Percentiles rank a stretch among this genome's conserved stretches.
These are phyloP conservation scores for Phaethon lepturus DNA, from an alignment of 2,113 vertebrate genomes.

Conservation along the genomic window DNA sequence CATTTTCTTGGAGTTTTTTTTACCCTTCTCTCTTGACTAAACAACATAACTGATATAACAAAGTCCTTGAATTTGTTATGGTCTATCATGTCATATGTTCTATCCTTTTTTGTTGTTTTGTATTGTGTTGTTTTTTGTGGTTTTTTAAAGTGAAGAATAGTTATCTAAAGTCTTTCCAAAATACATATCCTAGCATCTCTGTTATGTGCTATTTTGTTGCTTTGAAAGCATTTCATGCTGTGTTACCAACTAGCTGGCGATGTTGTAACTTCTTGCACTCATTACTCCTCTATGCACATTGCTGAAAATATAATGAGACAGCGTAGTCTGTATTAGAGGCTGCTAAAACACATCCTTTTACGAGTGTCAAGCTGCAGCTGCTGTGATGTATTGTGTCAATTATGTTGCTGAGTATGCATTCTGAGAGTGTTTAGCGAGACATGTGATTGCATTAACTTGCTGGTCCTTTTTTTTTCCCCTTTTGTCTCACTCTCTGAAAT, in stretches of 20 bases:
- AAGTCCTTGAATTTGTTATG: background rate
- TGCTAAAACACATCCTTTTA: background rate
- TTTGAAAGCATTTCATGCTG: background rate
- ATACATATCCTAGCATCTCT: background rate
- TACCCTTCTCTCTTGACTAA: background rate
- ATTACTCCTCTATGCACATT: background rate
- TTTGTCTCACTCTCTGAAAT: background rate
- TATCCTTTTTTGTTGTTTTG: background rate
- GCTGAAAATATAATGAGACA: background rate
- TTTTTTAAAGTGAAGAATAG: background rate
- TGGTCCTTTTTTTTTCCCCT: rapidly evolving
- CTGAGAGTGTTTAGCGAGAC: background rate
- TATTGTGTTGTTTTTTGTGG: too few species aligned
- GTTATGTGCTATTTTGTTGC: background rate
- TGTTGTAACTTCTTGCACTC: background rate
- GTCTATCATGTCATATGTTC: background rate
- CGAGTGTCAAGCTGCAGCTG: background rate
- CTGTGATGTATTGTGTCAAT: background rate
- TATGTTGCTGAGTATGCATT: background rate
- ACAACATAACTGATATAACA: background rate
- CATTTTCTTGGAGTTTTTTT: background rate
- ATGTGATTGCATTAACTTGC: background rate
- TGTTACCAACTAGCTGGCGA: background rate
- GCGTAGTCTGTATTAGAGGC: background rate
- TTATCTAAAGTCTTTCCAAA: background rate